Percentiles rank a stretch among this genome's conserved stretches.
Conservation (phyloP, 1,140 invertebrate species). For the Phocides pigmalion region DNA sequence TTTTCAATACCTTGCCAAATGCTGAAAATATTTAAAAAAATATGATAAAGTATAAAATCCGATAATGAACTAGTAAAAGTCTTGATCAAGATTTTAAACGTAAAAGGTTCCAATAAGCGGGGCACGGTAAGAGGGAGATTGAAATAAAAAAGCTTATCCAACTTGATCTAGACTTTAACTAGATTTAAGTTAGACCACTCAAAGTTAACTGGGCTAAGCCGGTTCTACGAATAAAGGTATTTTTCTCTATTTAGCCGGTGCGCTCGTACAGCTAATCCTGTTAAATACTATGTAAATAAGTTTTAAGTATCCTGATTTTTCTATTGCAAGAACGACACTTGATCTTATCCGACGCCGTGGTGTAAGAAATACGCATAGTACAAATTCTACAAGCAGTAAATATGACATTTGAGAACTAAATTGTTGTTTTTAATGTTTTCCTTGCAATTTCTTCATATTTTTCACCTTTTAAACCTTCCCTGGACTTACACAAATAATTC, state of each 20-base stretch:
- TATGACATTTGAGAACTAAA: too few species aligned
- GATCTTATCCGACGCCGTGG: background rate
- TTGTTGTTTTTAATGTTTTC: too few species aligned
- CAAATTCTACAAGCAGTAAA: too few species aligned
- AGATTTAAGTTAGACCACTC: conserved; percentile 63
- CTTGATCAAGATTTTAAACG: conserved; percentile 2
- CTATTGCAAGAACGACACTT: background rate
- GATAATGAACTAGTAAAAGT: background rate
- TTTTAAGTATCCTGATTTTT: background rate
- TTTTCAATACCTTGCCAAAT: too few species aligned
- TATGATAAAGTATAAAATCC: background rate
- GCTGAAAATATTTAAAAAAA: too few species aligned
- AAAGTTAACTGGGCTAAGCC: conserved; percentile 60
- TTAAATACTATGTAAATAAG: conserved; percentile 46
- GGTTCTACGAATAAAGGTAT: conserved; percentile 44
- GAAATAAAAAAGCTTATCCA: conserved; percentile 55
- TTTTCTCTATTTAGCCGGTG: conserved; percentile 46
- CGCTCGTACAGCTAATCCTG: conserved; percentile 50
- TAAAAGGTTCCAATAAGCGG: conserved; percentile 20
- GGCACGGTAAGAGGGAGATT: conserved; percentile 45
- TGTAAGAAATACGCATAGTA: background rate
- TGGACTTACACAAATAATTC: too few species aligned
- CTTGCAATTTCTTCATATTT: too few species aligned
- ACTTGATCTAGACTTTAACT: conserved; percentile 57
- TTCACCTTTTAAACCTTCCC: too few species aligned